These are phyloP conservation scores for Unio delphinus DNA, from an alignment of 2,888 invertebrate species.

Conservation along the genomic window DNA sequence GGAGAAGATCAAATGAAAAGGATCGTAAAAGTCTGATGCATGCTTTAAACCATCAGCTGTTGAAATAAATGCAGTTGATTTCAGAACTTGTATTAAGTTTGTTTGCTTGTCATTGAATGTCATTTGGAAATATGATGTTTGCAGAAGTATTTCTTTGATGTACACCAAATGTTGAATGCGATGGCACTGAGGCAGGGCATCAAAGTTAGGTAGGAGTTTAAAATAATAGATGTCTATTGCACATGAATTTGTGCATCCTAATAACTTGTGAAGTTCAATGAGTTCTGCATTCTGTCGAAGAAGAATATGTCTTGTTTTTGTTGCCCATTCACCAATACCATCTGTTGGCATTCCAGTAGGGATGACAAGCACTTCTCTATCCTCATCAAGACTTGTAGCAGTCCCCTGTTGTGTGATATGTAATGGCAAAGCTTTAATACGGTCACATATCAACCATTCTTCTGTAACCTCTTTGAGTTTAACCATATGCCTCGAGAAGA, in stretches of 20 bases:
- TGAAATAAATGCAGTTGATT: constrained; percentile 8
- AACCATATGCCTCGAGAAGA: background rate
- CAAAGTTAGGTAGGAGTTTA: constrained; percentile 9
- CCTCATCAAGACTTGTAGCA: constrained; percentile 1
- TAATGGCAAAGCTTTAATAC: constrained; percentile 9
- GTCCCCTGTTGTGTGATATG: constrained; percentile 8
- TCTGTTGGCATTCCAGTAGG: constrained; percentile 18
- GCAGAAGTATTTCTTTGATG: background rate
- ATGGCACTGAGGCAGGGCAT: background rate
- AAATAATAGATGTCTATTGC: constrained; percentile 3
- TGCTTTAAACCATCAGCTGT: constrained; percentile 4
- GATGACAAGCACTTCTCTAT: constrained; percentile 14
- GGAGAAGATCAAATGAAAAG: constrained; percentile 6
- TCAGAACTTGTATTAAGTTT: constrained; percentile 4
- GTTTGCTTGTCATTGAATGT: background rate
- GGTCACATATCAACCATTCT: background rate
- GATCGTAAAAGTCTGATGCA: constrained; percentile 11
- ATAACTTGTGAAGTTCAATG: background rate
- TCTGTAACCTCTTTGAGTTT: background rate
- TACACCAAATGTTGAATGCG: constrained; percentile 8
- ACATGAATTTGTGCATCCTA: constrained; percentile 1
- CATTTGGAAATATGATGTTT: too few species aligned
- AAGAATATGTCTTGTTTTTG: constrained; percentile 7
- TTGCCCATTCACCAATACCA: constrained; percentile 27
- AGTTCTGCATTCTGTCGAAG: constrained; percentile 9